A percentile compares a stretch with the other conserved stretches of the same genome.
Evolutionary conservation across 2,888 invertebrate genomes (phyloP).

Genomic region (Drosophila monieri): DNA sequence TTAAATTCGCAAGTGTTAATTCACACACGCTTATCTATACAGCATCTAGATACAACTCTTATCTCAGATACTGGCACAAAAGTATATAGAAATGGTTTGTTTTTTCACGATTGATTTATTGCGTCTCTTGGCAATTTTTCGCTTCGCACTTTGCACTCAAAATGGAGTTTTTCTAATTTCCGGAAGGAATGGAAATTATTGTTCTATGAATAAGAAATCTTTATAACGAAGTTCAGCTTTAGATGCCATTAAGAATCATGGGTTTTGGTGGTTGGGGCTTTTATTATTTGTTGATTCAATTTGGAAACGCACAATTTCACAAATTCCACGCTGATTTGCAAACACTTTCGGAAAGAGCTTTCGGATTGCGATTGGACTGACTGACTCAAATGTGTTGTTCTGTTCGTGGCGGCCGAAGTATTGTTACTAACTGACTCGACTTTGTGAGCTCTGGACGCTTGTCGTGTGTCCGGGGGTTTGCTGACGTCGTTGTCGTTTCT

Average conservation of each 20-base stretch:
- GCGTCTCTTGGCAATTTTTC: conserved; percentile 42
- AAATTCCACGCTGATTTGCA: conserved; percentile 56
- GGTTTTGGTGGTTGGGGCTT: conserved; percentile 1
- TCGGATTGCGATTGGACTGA: conserved; percentile 32
- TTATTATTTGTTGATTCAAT: background rate
- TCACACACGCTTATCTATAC: conserved; percentile 23
- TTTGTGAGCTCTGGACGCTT: conserved; percentile 49
- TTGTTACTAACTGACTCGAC: conserved; percentile 68
- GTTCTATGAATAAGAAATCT: conserved; percentile 78
- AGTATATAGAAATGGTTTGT: conserved; percentile 14
- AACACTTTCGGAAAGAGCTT: conserved; percentile 44
- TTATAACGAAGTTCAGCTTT: conserved; percentile 73
- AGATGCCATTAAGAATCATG: conserved; percentile 75
- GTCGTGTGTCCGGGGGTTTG: conserved; percentile 27
- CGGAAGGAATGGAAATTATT: conserved; percentile 52
- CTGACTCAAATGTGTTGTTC: conserved; percentile 54
- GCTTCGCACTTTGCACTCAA: conserved; percentile 33
- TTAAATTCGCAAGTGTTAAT: conserved; percentile 2
- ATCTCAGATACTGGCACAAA: conserved; percentile 48
- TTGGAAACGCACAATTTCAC: conserved; percentile 56
- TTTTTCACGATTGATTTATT: conserved; percentile 33
- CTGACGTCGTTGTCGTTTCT: conserved; percentile 30
- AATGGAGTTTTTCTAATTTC: conserved; percentile 24
- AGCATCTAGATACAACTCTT: conserved; percentile 55
- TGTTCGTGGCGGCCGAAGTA: conserved; percentile 67